Percentiles rank a stretch among this genome's conserved stretches.
Conservation (phyloP, 2,797 vertebrate species). For the Sebastes oblongus region DNA sequence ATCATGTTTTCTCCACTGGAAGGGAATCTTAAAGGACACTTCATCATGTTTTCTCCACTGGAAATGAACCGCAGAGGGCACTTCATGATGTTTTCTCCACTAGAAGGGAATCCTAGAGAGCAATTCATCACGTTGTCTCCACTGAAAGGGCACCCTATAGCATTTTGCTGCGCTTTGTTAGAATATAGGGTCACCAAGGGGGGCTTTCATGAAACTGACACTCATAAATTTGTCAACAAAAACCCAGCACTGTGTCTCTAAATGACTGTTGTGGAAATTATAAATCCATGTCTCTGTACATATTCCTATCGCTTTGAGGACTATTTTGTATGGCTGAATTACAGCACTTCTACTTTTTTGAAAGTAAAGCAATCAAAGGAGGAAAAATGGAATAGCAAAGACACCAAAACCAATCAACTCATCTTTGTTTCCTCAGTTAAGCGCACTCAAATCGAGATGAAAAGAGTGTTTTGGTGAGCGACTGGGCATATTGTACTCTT, state of each 20-base stretch:
- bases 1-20: too few relatives aligned
- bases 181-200: background rate
- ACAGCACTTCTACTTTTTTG: background rate
- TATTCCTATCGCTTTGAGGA: background rate
- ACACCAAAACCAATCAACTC: slow-evolving; percentile 27
- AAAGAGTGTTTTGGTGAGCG: slow-evolving; percentile 10
- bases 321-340: background rate
- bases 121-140: background rate
- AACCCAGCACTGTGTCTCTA: background rate
- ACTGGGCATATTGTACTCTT: slow-evolving; percentile 1
- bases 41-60: too few relatives aligned
- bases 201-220: background rate
- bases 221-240: background rate
- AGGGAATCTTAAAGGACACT: too few relatives aligned
- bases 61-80: background rate
- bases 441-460: background rate
- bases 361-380: slow-evolving; percentile 4
- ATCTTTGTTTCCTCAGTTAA: slow-evolving; percentile 1
- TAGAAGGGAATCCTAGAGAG: too few relatives aligned
- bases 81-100: too few relatives aligned
- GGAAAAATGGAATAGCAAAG: background rate
- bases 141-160: background rate
- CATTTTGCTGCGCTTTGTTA: background rate
- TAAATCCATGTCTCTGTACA: background rate
- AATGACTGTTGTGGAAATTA: background rate